A percentile compares a stretch with the other conserved stretches of the same genome.
These are phyloP conservation scores for Pachypeltis micranthus DNA, from an alignment of 1,140 invertebrate genomes.

Conservation along the genomic window DNA sequence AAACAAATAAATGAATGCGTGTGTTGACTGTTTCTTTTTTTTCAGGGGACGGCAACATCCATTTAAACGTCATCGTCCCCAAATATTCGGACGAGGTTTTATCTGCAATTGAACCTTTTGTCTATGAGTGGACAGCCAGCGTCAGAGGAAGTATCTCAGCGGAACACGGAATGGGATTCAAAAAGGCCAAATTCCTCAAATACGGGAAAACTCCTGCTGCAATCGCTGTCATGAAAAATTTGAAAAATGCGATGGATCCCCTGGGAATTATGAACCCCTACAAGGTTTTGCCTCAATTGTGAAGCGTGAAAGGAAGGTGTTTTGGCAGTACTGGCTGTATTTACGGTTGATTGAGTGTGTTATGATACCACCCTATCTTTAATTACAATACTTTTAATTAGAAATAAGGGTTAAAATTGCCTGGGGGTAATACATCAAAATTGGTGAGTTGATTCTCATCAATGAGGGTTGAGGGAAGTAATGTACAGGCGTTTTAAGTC, in stretches of 20 bases:
- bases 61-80: slow-evolving; percentile 69
- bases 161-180: slow-evolving; percentile 88
- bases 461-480: too few relatives aligned
- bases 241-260: slow-evolving; percentile 83
- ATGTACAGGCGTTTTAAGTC: too few relatives aligned
- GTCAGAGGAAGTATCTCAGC: slow-evolving; percentile 84
- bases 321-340: too few relatives aligned
- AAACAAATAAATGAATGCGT: too few relatives aligned
- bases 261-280: slow-evolving; percentile 92
- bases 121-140: slow-evolving; percentile 75
- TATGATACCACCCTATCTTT: too few relatives aligned
- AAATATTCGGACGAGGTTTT: slow-evolving; percentile 56
- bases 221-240: slow-evolving; percentile 64
- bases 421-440: too few relatives aligned
- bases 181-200: slow-evolving; percentile 74
- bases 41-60: slow-evolving; percentile 78
- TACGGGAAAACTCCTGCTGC: slow-evolving; percentile 70
- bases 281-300: slow-evolving; percentile 65
- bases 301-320: too few relatives aligned
- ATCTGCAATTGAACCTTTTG: slow-evolving; percentile 69
- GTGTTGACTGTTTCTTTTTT: too few relatives aligned
- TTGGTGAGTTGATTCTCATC: too few relatives aligned
- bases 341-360: too few relatives aligned
- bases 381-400: too few relatives aligned
- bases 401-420: too few relatives aligned